phyloP scores from a whole-genome alignment of 1,140 invertebrate species.

The Laupala kohalensis region DNA sequence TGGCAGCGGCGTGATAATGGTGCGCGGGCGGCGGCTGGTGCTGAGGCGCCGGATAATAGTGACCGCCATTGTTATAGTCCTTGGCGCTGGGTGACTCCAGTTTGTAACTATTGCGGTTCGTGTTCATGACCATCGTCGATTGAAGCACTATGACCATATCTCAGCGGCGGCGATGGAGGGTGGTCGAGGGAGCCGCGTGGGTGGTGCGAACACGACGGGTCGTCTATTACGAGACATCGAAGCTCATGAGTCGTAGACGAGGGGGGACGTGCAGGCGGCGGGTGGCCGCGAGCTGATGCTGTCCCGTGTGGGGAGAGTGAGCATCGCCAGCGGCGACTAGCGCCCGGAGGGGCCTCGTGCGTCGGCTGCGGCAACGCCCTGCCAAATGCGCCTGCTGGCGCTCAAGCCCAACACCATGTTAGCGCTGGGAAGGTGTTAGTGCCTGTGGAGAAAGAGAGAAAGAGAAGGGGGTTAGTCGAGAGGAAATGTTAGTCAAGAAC shows the following conservation, averaged over 20 bases:
- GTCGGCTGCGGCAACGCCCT: no score
- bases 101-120: slow-evolving; percentile 10
- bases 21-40: background rate
- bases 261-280: no score
- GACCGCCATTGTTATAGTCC: slow-evolving; percentile 9
- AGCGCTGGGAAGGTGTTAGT: background rate
- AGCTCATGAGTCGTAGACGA: background rate
- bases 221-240: background rate
- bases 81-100: slow-evolving; percentile 9
- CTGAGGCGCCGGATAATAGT: slow-evolving; percentile 2
- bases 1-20: background rate
- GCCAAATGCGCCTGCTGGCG: background rate
- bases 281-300: no score
- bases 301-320: no score
- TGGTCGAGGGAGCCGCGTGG: no score
- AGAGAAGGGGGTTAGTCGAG: background rate
- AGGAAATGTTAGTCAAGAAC: background rate
- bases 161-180: no score
- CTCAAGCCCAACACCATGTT: no score
- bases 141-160: slow-evolving; percentile 6
- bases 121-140: slow-evolving; percentile 11
- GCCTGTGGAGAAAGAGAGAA: background rate
- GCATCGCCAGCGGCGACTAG: no score
- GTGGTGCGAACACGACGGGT: no score
- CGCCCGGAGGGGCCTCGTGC: no score